Conservation (phyloP, 2,797 vertebrate species). For the Pygocentrus nattereri region DNA sequence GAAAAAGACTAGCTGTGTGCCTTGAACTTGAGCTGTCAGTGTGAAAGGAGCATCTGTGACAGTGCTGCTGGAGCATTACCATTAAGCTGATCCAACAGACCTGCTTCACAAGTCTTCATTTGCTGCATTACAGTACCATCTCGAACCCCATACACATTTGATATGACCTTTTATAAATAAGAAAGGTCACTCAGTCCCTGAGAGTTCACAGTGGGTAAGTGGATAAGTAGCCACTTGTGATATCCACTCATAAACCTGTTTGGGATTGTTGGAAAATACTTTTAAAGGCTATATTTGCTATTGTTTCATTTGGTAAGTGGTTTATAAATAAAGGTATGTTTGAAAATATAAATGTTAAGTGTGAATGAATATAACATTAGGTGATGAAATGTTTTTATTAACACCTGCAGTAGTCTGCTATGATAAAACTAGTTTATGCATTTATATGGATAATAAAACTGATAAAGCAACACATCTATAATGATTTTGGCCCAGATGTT, state of each 20-base stretch:
- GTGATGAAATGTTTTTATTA: not conserved
- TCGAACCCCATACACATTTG: not conserved
- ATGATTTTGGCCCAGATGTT: not conserved
- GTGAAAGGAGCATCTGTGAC: not conserved
- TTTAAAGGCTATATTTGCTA: not conserved
- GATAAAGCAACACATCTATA: slow-evolving; percentile 1
- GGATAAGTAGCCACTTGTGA: not conserved
- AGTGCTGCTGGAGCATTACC: not conserved
- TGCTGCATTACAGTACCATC: too few species aligned
- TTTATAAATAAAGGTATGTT: not conserved
- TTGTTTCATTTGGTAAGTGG: not conserved
- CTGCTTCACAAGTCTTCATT: not conserved
- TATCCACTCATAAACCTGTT: not conserved
- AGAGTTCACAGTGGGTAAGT: not conserved
- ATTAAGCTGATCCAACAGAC: not conserved
- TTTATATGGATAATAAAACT: not conserved
- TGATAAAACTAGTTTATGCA: not conserved
- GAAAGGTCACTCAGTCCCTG: not conserved
- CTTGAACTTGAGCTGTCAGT: slow-evolving; percentile 21
- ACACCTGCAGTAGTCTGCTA: not conserved
- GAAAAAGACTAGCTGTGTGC: not conserved
- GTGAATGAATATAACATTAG: not conserved
- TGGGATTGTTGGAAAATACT: too few species aligned
- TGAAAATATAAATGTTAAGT: not conserved
- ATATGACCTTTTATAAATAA: not conserved